These are phyloP conservation scores for Capitella teleta DNA, from an alignment of 1,140 invertebrate species.

Conservation along the genomic window DNA sequence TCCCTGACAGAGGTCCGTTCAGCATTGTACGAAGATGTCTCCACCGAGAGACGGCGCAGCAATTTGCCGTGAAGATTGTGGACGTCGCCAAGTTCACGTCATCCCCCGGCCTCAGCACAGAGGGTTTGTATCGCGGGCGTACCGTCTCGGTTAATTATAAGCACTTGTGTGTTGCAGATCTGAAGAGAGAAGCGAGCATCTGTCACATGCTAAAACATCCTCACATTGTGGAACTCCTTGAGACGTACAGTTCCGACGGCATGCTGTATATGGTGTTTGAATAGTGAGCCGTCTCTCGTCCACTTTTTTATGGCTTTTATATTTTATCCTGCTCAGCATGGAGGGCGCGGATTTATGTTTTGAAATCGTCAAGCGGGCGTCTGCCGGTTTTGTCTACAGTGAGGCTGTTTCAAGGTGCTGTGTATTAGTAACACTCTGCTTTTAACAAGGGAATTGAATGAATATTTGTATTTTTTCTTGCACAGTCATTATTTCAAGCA, in stretches of 20 bases:
- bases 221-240: conserved; percentile 92
- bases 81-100: conserved; percentile 95
- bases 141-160: neutral
- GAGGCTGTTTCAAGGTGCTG: conserved; percentile 89
- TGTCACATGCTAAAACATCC: conserved; percentile 98
- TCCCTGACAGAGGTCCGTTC: conserved; percentile 85
- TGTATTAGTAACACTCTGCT: neutral
- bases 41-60: conserved; percentile 84
- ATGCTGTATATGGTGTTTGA: conserved; percentile 99
- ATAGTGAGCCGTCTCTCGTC: conserved; percentile 63
- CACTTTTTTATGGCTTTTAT: neutral
- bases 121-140: conserved; percentile 54
- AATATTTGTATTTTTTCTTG: conserved; percentile 14
- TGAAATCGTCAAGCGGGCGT: conserved; percentile 90
- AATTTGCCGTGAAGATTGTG: conserved; percentile 97
- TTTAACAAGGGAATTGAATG: neutral
- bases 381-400: conserved; percentile 94
- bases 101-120: conserved; percentile 85
- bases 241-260: conserved; percentile 96
- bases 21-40: conserved; percentile 91
- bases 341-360: conserved; percentile 96
- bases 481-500: conserved; percentile 97
- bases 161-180: conserved; percentile 48
- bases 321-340: conserved; percentile 61
- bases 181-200: conserved; percentile 95